These are phyloP conservation scores for Lasius fuliginosus DNA, from an alignment of 2,888 invertebrate species.

Conservation along the genomic window DNA sequence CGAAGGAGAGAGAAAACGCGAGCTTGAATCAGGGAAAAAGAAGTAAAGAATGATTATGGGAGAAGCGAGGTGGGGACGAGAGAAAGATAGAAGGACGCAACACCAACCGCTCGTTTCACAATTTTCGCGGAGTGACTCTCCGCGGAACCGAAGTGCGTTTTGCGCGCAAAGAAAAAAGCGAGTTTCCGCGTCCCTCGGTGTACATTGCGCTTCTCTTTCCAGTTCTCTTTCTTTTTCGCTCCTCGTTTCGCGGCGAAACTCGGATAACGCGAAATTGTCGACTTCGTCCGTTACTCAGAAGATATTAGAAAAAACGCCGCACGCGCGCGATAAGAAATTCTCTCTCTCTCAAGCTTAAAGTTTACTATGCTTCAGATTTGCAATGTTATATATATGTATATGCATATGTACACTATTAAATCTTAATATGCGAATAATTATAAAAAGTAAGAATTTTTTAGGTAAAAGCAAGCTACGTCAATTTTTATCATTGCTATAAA, in stretches of 20 bases:
- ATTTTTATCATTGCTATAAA: neutral
- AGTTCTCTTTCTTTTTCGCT: conserved; percentile 34
- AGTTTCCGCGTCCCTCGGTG: conserved; percentile 33
- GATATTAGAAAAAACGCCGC: conserved; percentile 14
- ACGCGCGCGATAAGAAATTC: neutral
- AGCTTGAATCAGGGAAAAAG: neutral
- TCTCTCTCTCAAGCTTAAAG: conserved; percentile 9
- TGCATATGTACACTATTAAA: neutral
- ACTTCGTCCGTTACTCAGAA: conserved; percentile 39
- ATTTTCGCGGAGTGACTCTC: conserved; percentile 56
- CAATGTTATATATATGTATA: neutral
- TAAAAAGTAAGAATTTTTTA: neutral
- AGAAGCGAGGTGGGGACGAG: neutral
- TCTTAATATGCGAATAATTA: neutral
- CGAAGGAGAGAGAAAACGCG: conserved; percentile 36
- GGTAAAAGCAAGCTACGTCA: neutral
- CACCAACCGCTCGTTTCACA: conserved; percentile 53
- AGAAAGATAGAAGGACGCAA: neutral
- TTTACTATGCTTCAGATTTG: too few relatives aligned
- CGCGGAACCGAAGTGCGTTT: conserved; percentile 30
- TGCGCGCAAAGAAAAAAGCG: conserved; percentile 34
- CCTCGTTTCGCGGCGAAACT: neutral
- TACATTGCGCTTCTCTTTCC: neutral
- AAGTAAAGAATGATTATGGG: neutral
- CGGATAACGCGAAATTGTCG: conserved; percentile 30